These are phyloP conservation scores for Laterallus jamaicensis DNA, from an alignment of 2,113 vertebrate genomes.

Conservation along the genomic window DNA sequence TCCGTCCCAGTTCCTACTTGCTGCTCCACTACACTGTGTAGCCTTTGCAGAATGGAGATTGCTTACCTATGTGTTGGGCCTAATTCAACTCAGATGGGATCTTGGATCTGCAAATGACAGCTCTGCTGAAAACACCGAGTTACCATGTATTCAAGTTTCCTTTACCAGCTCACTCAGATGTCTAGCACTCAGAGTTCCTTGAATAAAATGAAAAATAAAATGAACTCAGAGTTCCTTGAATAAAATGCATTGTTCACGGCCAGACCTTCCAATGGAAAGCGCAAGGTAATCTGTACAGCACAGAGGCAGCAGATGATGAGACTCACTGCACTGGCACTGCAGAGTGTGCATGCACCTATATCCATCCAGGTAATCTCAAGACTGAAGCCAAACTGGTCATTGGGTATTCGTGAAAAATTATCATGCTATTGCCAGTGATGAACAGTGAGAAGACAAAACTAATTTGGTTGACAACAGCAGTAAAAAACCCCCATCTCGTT, in stretches of 20 bases:
- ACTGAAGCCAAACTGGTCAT: background rate
- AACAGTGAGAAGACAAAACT: background rate
- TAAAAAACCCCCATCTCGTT: background rate
- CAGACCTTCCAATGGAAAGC: background rate
- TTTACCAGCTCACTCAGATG: background rate
- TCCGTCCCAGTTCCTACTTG: background rate
- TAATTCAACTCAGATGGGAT: background rate
- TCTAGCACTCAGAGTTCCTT: background rate
- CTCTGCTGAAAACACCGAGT: background rate
- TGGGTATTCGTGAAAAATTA: background rate
- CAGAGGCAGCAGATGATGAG: background rate
- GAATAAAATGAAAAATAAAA: background rate
- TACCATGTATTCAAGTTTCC: background rate
- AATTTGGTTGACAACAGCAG: background rate
- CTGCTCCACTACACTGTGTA: background rate
- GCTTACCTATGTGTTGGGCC: background rate
- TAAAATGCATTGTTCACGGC: background rate
- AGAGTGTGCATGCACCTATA: background rate
- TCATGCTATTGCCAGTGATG: background rate
- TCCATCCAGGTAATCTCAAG: background rate
- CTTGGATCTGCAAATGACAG: background rate
- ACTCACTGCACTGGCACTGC: background rate
- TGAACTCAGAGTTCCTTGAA: background rate
- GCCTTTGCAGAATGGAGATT: background rate
- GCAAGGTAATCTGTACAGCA: background rate